Evolutionary conservation across 2,888 invertebrate species (phyloP).

Genomic region (Cheilosia grossa): DNA sequence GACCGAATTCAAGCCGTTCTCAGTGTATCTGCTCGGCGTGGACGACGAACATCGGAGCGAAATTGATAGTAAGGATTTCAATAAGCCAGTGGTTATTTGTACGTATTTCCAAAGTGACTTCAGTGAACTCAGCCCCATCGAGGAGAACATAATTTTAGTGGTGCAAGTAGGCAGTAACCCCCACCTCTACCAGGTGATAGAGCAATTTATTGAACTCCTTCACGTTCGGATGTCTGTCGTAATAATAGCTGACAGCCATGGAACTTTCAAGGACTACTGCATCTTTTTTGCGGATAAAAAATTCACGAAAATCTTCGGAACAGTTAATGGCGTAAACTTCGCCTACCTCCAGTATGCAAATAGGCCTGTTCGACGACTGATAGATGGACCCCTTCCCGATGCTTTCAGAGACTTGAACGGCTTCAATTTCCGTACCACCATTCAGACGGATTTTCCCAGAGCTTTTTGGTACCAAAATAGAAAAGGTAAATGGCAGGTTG

Average conservation of each 20-base stretch:
- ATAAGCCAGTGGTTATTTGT: slow-evolving; percentile 4
- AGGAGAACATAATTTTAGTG: slow-evolving; percentile 3
- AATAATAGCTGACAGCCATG: not conserved
- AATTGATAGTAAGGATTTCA: not conserved
- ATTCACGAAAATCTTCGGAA: slow-evolving; percentile 50
- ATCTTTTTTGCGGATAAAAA: slow-evolving; percentile 10
- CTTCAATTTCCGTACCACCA: slow-evolving; percentile 43
- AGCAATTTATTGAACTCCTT: not conserved
- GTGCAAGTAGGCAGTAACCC: not conserved
- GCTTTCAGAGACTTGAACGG: slow-evolving; percentile 42
- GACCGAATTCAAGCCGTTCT: slow-evolving; percentile 1
- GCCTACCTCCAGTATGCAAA: slow-evolving; percentile 36
- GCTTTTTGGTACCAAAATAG: slow-evolving; percentile 30
- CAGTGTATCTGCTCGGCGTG: slow-evolving; percentile 19
- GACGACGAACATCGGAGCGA: not conserved
- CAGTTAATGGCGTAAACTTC: not conserved
- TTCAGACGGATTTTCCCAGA: slow-evolving; percentile 30
- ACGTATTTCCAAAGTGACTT: not conserved
- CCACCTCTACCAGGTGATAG: not conserved
- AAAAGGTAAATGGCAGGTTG: not conserved
- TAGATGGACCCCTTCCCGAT: slow-evolving; percentile 9
- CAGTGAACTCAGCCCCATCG: not conserved
- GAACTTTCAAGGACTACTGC: slow-evolving; percentile 9
- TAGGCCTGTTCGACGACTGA: not conserved
- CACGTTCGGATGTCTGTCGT: slow-evolving; percentile 36